Base-by-base conservation (phyloP, 2,797 vertebrate genomes). In the Gadopsis bispinosus region DNA sequence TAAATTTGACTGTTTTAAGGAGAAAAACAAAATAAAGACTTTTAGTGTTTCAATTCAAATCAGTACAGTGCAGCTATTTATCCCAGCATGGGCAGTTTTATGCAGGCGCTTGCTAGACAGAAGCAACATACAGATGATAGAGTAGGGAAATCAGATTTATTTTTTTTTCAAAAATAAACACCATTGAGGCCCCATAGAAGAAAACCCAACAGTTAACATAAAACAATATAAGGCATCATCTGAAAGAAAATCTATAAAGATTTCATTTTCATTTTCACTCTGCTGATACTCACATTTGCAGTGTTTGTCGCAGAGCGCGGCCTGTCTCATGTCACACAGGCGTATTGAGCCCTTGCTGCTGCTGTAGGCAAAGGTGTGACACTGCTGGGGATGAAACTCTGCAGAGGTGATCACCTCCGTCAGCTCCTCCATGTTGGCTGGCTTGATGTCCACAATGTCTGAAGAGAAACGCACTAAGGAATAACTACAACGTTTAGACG, bases 381-480 rank as follows among this genome's bases (percentile, higher is more conserved):
- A 99, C 79, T 99, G 97, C 87, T 98, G 97, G 0, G 98, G 98
- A 88, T 99, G 98, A 87, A 99, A 99, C 93, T 99, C 98, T 0
- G 98, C 98, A 0, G 97, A 97, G 0, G 98, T 99, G 93, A 99
- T 99, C 91, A 99, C 98, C 90, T 99, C 98, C 0, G 97, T 99
- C 93, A 99, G 95, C 92, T 99, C 98, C 94, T 99, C 98, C 98
- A 99, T 99, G 95, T 99, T 99, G 89, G 97, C 93, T 0, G 98
- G 98, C 79, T 99, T 99, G 80, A 99, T 99, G 94, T 99, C 98
- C 69, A 99, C 98, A 11, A 99, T 99, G 93, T 99, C 98, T 99
- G 93, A 77, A 77, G 88, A 86, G 56, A 83, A 13, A 29, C 55
- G 0, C 5, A 33, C 91, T 98, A 92, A 98, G 97, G 97, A 95